These are phyloP conservation scores for Drosophila ogumai DNA, from an alignment of 1,140 invertebrate species.

Conservation along the genomic window DNA sequence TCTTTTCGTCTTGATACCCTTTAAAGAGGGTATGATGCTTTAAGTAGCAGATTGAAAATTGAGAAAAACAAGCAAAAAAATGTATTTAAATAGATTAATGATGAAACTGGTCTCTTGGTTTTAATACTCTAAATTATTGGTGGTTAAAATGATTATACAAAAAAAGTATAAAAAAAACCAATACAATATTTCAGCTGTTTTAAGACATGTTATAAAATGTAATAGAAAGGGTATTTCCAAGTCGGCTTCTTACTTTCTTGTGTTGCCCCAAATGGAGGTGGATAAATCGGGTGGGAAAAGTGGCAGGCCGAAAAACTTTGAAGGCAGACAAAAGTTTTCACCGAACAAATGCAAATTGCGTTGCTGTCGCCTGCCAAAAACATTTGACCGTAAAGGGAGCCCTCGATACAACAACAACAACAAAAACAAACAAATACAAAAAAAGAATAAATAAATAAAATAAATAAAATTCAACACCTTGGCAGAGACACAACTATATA, in stretches of 20 bases:
- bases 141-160: too few species aligned
- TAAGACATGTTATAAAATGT: too few species aligned
- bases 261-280: conserved; percentile 4
- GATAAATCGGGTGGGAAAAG: neutral
- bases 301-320: conserved; percentile 68
- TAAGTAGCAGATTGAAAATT: neutral
- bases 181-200: too few species aligned
- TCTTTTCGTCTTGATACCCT: conserved; percentile 9
- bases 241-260: neutral
- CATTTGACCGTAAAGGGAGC: conserved; percentile 65
- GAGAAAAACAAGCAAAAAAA: too few species aligned
- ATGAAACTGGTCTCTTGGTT: neutral
- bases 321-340: conserved; percentile 46
- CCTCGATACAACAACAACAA: conserved; percentile 7
- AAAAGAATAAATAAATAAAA: neutral
- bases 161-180: too few species aligned
- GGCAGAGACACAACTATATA: too few species aligned
- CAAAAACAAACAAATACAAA: neutral
- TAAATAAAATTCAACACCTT: neutral
- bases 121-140: too few species aligned
- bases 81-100: neutral
- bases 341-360: conserved; percentile 62
- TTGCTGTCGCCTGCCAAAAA: conserved; percentile 67
- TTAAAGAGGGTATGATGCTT: neutral
- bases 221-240: neutral